Conservation (phyloP, 2,888 invertebrate genomes). For the Stratiomys singularior region DNA sequence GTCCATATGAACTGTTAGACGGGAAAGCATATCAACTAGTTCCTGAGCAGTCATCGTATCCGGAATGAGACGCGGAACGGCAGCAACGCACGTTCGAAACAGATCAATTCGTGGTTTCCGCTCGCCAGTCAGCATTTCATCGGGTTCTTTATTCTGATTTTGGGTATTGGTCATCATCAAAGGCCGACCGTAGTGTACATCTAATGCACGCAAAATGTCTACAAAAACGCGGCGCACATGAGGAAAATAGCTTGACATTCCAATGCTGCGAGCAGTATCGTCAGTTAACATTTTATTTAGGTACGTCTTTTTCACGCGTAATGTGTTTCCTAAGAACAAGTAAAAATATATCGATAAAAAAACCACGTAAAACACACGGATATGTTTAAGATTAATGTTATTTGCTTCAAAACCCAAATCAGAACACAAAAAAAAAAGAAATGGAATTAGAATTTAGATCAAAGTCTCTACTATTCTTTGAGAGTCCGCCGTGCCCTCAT, state of each 20-base stretch:
- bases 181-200: constrained; percentile 96
- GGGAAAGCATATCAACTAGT: constrained; percentile 90
- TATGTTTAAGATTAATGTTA: too few relatives aligned
- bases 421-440: too few relatives aligned
- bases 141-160: constrained; percentile 93
- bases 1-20: constrained; percentile 97
- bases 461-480: too few relatives aligned
- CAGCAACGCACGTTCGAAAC: constrained; percentile 97
- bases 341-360: too few relatives aligned
- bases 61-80: constrained; percentile 96
- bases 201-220: constrained; percentile 92
- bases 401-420: too few relatives aligned
- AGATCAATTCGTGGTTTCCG: constrained; percentile 97
- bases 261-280: constrained; percentile 95
- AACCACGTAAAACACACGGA: too few relatives aligned
- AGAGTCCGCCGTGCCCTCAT: too few relatives aligned
- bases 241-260: constrained; percentile 96
- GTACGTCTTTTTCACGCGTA: constrained; percentile 94
- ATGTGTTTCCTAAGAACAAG: constrained; percentile 93
- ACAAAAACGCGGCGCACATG: constrained; percentile 95
- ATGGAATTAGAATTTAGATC: too few relatives aligned
- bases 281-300: constrained; percentile 96
- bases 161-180: constrained; percentile 96
- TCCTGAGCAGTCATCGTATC: constrained; percentile 97
- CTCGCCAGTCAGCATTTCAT: constrained; percentile 93